Evolutionary conservation across 1,140 invertebrate genomes (phyloP).

Genomic region (Drosophila lacteicornis): DNA sequence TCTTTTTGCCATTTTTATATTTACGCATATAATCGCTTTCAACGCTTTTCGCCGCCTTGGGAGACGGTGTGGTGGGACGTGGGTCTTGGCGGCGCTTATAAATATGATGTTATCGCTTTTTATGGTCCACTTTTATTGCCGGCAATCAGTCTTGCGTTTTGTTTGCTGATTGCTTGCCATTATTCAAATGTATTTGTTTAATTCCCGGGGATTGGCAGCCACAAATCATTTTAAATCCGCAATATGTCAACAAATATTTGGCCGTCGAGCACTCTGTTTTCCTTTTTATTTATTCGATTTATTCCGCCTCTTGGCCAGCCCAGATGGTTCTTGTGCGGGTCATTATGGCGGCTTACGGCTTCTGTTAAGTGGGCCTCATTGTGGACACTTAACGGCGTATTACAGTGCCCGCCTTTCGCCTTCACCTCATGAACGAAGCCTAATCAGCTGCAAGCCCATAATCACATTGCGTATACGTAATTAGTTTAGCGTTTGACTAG

Average conservation of each 20-base stretch:
- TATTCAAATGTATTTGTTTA: constrained; percentile 84
- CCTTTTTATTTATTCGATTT: constrained; percentile 13
- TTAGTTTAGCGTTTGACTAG: constrained; percentile 64
- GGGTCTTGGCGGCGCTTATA: constrained; percentile 64
- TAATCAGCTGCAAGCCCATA: constrained; percentile 70
- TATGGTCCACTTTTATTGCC: constrained; percentile 82
- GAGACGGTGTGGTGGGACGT: constrained; percentile 37
- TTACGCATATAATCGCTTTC: constrained; percentile 84
- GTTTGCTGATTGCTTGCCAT: constrained; percentile 79
- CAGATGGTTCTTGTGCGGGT: constrained; percentile 46
- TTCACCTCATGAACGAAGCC: constrained; percentile 1
- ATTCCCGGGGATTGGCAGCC: constrained; percentile 65
- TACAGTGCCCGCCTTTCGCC: constrained; percentile 8
- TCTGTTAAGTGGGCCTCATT: constrained; percentile 25
- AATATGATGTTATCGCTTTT: constrained; percentile 84
- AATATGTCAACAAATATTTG: constrained; percentile 82
- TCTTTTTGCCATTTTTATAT: constrained; percentile 84
- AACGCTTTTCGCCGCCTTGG: constrained; percentile 68
- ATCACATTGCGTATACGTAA: constrained; percentile 78
- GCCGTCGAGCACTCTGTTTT: constrained; percentile 22
- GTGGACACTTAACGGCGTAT: constrained; percentile 30
- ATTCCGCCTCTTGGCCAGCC: not conserved
- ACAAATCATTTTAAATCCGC: constrained; percentile 83
- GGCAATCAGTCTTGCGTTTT: constrained; percentile 82
- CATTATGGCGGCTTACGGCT: constrained; percentile 67